Conservation (phyloP, 2,888 invertebrate genomes). For the Labia minor region DNA sequence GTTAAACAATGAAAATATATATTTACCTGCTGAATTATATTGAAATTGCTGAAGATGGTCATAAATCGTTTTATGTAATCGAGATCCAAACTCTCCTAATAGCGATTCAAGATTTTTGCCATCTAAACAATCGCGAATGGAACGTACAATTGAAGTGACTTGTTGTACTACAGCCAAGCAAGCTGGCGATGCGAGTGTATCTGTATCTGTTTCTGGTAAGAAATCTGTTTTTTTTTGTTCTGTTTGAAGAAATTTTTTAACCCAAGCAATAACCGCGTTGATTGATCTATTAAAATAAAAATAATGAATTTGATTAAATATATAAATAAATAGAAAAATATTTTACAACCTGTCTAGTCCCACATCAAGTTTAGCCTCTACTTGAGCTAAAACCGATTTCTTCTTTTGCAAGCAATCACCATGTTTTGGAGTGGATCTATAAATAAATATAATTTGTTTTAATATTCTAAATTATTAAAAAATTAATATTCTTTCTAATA, state of each 20-base stretch:
- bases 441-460: conserved; percentile 28
- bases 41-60: conserved; percentile 91
- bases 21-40: conserved; percentile 77
- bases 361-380: conserved; percentile 83
- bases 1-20: too few relatives aligned
- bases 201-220: conserved; percentile 70
- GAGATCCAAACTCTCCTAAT: conserved; percentile 76
- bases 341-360: conserved; percentile 55
- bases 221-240: conserved; percentile 96
- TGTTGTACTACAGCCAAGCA: conserved; percentile 75
- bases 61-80: conserved; percentile 87
- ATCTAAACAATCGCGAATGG: conserved; percentile 72
- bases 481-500: neutral
- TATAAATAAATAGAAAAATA: neutral
- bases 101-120: conserved; percentile 84
- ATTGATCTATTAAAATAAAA: conserved; percentile 47
- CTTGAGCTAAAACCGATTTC: conserved; percentile 69
- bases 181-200: conserved; percentile 74
- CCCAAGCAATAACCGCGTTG: conserved; percentile 81
- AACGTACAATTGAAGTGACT: conserved; percentile 61
- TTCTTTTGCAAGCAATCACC: conserved; percentile 82
- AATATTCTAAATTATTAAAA: conserved; percentile 15
- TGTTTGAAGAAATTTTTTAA: conserved; percentile 73
- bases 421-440: conserved; percentile 74
- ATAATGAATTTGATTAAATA: conserved; percentile 19